Percentiles rank a stretch among this genome's conserved stretches.
phyloP scores from a whole-genome alignment of 2,113 vertebrate genomes.

The Gallinago paraguaiae region DNA sequence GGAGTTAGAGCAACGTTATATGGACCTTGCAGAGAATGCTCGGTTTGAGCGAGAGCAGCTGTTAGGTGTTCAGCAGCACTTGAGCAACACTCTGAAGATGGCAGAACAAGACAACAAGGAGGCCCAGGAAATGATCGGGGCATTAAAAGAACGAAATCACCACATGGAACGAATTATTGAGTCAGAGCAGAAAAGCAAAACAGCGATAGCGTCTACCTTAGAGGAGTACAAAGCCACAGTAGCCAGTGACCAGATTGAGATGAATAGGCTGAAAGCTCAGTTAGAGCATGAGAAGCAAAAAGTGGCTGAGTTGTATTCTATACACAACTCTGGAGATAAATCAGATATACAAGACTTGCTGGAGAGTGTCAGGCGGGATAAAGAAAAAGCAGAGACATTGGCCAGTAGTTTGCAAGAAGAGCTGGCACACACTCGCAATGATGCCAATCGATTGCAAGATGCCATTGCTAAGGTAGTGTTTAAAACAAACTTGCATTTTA shows the following conservation, averaged over 20 bases:
- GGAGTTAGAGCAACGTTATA: slow-evolving; percentile 93
- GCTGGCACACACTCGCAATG: slow-evolving; percentile 83
- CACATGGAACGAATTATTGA: slow-evolving; percentile 92
- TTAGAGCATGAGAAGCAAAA: slow-evolving; percentile 92
- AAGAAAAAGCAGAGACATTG: slow-evolving; percentile 89
- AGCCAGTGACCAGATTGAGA: slow-evolving; percentile 86
- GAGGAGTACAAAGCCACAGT: slow-evolving; percentile 88
- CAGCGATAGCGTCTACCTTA: slow-evolving; percentile 77
- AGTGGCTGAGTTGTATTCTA: slow-evolving; percentile 89
- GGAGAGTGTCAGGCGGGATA: slow-evolving; percentile 87
- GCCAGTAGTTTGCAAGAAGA: slow-evolving; percentile 86
- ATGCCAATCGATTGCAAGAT: slow-evolving; percentile 86
- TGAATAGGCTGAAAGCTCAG: slow-evolving; percentile 86
- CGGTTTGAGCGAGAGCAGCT: slow-evolving; percentile 94
- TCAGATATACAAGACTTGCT: slow-evolving; percentile 91
- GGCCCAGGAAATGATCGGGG: slow-evolving; percentile 90
- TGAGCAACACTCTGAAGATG: slow-evolving; percentile 96
- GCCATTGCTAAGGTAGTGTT: slow-evolving; percentile 85
- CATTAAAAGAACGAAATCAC: slow-evolving; percentile 90
- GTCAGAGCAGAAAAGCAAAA: slow-evolving; percentile 87
- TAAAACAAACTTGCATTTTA: neutral
- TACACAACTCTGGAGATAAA: slow-evolving; percentile 89
- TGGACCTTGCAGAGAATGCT: slow-evolving; percentile 88
- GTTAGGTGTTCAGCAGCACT: slow-evolving; percentile 91
- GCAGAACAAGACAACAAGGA: slow-evolving; percentile 95